Conservation (phyloP, 2,797 vertebrate species). For the Xiphophorus birchmanni region DNA sequence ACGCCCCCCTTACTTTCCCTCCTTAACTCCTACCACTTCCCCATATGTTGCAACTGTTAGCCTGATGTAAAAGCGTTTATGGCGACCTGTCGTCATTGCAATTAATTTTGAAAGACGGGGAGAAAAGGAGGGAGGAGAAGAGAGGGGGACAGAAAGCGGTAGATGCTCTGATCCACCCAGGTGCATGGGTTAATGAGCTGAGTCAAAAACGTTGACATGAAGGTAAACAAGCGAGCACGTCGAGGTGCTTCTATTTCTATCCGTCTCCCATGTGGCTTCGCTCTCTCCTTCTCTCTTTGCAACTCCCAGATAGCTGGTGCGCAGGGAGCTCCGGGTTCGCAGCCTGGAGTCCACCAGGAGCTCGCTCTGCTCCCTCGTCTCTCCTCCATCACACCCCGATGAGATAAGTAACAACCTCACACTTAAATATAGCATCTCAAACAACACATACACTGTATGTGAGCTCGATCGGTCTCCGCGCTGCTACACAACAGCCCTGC, state of each 20-base stretch:
- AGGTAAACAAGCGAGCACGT: constrained; percentile 79
- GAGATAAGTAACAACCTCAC: constrained; percentile 69
- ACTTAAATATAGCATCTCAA: constrained; percentile 76
- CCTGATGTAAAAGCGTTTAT: constrained; percentile 36
- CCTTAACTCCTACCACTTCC: background rate
- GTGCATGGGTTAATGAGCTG: constrained; percentile 75
- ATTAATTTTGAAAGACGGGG: constrained; percentile 63
- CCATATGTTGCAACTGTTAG: constrained; percentile 46
- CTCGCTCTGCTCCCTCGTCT: constrained; percentile 58
- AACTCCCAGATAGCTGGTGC: constrained; percentile 55
- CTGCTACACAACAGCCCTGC: constrained; percentile 44
- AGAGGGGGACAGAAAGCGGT: constrained; percentile 3
- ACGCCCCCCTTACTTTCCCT: background rate
- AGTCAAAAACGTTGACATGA: constrained; percentile 74
- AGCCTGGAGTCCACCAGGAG: constrained; percentile 57
- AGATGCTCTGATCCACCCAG: constrained; percentile 57
- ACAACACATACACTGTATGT: constrained; percentile 73
- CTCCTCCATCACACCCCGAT: constrained; percentile 59
- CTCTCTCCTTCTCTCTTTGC: constrained; percentile 26
- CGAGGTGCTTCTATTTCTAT: constrained; percentile 67
- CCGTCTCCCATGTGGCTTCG: constrained; percentile 37
- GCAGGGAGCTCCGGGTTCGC: constrained; percentile 53
- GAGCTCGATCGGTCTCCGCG: constrained; percentile 61
- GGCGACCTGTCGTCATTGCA: constrained; percentile 42
- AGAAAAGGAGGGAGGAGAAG: constrained; percentile 11